Evolutionary conservation across 1,140 invertebrate genomes (phyloP).

Genomic region (Apis laboriosa): DNA sequence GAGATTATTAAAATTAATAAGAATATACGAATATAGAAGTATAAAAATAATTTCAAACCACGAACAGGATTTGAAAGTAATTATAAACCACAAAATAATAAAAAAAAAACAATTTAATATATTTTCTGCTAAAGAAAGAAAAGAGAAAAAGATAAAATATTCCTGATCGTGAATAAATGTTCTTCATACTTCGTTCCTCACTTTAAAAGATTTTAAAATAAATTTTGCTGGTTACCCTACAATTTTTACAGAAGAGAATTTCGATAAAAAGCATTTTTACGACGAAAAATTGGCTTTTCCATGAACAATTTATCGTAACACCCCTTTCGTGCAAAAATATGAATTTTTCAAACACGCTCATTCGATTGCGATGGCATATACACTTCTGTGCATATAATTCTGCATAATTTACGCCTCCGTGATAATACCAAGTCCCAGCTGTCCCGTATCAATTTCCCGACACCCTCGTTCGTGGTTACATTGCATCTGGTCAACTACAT

Average conservation of each 20-base stretch:
- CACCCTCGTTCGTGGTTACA: conserved; percentile 26
- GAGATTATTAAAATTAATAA: no score
- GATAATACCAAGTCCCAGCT: conserved; percentile 32
- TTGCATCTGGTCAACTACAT: conserved; percentile 17
- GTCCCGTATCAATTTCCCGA: conserved; percentile 41
- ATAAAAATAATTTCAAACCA: no score
- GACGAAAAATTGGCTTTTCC: background rate
- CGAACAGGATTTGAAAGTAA: no score
- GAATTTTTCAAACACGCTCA: background rate
- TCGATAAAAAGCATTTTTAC: background rate
- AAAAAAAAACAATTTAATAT: no score
- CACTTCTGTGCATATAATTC: conserved; percentile 18
- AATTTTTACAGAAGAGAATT: background rate
- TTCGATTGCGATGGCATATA: conserved; percentile 11
- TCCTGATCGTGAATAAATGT: background rate
- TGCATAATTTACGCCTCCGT: conserved; percentile 27
- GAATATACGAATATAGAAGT: no score
- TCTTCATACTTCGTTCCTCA: background rate
- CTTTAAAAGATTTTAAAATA: background rate
- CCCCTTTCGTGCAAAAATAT: background rate
- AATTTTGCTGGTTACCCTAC: background rate
- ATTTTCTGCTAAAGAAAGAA: no score
- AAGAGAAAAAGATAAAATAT: background rate
- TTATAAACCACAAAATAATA: no score
- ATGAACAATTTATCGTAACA: background rate